Evolutionary conservation across 2,113 vertebrate species (phyloP).

Genomic region (Otolemur garnettii): DNA sequence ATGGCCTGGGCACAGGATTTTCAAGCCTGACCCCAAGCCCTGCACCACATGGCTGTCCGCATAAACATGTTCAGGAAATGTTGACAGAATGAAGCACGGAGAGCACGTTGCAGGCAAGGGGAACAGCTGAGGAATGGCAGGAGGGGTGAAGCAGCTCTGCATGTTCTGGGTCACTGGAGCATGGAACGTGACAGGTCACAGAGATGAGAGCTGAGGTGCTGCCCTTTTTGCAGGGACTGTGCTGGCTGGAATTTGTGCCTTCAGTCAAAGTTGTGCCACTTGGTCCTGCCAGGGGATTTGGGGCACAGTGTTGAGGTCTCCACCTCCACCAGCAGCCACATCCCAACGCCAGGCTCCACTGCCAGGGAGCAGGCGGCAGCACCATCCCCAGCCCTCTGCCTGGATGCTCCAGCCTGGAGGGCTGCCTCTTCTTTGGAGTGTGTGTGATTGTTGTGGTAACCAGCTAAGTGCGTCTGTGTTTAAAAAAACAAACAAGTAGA

Average conservation of each 20-base stretch:
- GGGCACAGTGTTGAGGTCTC: background rate
- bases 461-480: background rate
- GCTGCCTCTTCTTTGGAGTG: background rate
- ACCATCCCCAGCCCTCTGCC: background rate
- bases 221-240: background rate
- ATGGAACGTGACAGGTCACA: fast-evolving
- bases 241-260: background rate
- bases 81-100: background rate
- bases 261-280: background rate
- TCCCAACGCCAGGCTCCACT: background rate
- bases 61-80: background rate
- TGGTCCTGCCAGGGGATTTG: background rate
- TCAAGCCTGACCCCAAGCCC: background rate
- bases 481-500: background rate
- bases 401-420: background rate
- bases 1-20: background rate
- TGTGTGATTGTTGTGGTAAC: background rate
- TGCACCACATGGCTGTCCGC: fast-evolving
- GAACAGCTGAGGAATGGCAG: background rate
- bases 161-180: background rate
- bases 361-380: fast-evolving
- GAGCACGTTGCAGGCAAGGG: background rate
- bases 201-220: background rate
- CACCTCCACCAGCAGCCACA: background rate
- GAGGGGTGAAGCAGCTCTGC: background rate